Conservation (phyloP, 1,140 invertebrate genomes). For the Elymnias hypermnestra region DNA sequence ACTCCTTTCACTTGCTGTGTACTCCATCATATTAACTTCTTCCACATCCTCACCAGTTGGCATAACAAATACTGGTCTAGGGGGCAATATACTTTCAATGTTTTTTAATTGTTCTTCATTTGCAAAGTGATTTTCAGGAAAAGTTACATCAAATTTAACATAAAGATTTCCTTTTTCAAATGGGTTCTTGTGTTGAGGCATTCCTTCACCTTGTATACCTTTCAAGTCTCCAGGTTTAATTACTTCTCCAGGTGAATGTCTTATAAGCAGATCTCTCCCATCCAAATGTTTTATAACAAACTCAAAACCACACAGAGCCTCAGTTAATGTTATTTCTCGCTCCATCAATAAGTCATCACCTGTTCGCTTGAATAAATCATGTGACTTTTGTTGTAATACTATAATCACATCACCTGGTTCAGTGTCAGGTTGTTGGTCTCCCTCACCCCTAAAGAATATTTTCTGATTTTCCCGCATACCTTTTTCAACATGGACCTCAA, state of each 20-base stretch:
- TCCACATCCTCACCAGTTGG: slow-evolving; percentile 87
- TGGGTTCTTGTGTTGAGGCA: slow-evolving; percentile 90
- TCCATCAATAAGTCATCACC: slow-evolving; percentile 87
- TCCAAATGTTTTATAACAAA: slow-evolving; percentile 91
- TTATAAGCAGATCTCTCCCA: slow-evolving; percentile 85
- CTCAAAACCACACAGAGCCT: slow-evolving; percentile 93
- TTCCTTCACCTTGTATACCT: slow-evolving; percentile 89
- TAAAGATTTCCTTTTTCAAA: slow-evolving; percentile 92
- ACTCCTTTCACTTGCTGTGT: slow-evolving; percentile 77
- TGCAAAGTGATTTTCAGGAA: slow-evolving; percentile 89
- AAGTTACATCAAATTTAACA: slow-evolving; percentile 89
- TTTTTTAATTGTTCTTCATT: slow-evolving; percentile 80
- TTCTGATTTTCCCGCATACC: slow-evolving; percentile 93
- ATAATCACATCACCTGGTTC: slow-evolving; percentile 93
- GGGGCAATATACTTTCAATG: slow-evolving; percentile 84
- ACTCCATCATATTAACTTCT: slow-evolving; percentile 89
- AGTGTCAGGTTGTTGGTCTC: slow-evolving; percentile 91
- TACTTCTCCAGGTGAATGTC: slow-evolving; percentile 83
- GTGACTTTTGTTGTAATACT: slow-evolving; percentile 89
- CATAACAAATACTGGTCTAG: slow-evolving; percentile 79
- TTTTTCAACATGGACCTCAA: slow-evolving; percentile 94
- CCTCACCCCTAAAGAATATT: slow-evolving; percentile 91
- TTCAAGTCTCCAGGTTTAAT: slow-evolving; percentile 89
- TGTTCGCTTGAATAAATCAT: slow-evolving; percentile 85
- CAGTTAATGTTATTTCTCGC: slow-evolving; percentile 85